Base-by-base conservation (phyloP, 2,797 vertebrate genomes). In the Halcyon leucocephala region DNA sequence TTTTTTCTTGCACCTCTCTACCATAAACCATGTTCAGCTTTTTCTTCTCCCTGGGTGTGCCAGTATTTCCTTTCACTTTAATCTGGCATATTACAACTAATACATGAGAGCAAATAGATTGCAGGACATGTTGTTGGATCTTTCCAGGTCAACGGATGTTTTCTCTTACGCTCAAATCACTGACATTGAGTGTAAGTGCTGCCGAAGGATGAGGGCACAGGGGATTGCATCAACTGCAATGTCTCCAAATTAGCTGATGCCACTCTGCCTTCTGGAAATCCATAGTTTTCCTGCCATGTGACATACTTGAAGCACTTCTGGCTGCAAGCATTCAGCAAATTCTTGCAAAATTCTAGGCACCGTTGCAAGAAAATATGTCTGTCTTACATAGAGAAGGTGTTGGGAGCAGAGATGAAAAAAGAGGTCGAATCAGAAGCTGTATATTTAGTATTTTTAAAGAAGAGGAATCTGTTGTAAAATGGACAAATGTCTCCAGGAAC, bases 391-490 rank as follows among this genome's bases (percentile, higher is more conserved):
- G 31, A 85, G 55, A 79, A 76, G 33, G 82, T 62, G 20, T 44
- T 41, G 67, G 72, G 52, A 89, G 81, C 62, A 88, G 70, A 81
- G 70, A 51, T 6, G 22, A 94, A 92, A 78, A 72, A 86, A 93
- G 69, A 89, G 77, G 67, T 90, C 77, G 95, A 24, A 80, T 82
- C 35, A 61, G 55, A 78, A 65, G 15, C 33, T 39, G 33, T 41
- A 70, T 84, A 62, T 87, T 58, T 29, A 76, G 62, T 49, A 81
- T 74, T 95, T 95, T 91, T 77, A 81, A 72, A 83, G 58, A 54
- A 58, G 67, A 85, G 46, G 77, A 93, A 86, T 22, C 87, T 70
- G 51, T 61, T 94, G 86, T 95, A 96, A 96, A 95, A 86, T 17
- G 54, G 64, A 89, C 61, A 85, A 93, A 74, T 54, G 35, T 79